phyloP scores from a whole-genome alignment of 2,797 vertebrate species.

The Aplochiton taeniatus region DNA sequence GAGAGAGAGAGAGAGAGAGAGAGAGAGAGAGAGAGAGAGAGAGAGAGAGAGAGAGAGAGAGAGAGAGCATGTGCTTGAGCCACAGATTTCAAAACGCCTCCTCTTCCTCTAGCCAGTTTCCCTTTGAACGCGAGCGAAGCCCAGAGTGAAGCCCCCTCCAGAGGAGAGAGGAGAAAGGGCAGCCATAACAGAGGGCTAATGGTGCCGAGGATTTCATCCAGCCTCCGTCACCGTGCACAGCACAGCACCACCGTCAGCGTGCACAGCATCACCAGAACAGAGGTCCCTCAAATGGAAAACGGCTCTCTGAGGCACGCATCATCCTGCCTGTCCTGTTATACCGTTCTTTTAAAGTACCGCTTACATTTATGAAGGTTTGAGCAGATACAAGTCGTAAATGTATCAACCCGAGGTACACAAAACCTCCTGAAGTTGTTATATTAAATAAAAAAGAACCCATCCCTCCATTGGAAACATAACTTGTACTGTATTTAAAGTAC shows the following conservation, averaged over 20 bases:
- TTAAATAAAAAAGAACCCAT: no score
- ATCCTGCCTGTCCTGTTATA: no score
- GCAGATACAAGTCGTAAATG: no score
- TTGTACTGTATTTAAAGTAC: neutral
- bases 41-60: slow-evolving; percentile 21
- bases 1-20: neutral
- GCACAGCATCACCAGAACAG: no score
- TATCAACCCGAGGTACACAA: no score
- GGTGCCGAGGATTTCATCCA: neutral
- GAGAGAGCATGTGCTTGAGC: slow-evolving; percentile 11
- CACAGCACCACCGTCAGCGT: no score
- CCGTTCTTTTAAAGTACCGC: no score
- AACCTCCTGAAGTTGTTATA: no score
- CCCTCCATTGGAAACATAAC: no score
- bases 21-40: slow-evolving; percentile 8
- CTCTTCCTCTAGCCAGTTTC: slow-evolving; percentile 7
- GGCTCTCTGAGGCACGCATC: no score
- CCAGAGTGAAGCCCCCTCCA: slow-evolving; percentile 32
- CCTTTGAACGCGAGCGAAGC: slow-evolving; percentile 28
- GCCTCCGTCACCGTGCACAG: neutral
- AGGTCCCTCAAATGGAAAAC: no score
- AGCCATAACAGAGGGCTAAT: neutral
- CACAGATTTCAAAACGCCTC: neutral
- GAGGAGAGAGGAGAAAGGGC: slow-evolving; percentile 30
- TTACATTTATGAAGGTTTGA: no score